These are phyloP conservation scores for Bombylius major DNA, from an alignment of 2,888 invertebrate species.

Conservation along the genomic window DNA sequence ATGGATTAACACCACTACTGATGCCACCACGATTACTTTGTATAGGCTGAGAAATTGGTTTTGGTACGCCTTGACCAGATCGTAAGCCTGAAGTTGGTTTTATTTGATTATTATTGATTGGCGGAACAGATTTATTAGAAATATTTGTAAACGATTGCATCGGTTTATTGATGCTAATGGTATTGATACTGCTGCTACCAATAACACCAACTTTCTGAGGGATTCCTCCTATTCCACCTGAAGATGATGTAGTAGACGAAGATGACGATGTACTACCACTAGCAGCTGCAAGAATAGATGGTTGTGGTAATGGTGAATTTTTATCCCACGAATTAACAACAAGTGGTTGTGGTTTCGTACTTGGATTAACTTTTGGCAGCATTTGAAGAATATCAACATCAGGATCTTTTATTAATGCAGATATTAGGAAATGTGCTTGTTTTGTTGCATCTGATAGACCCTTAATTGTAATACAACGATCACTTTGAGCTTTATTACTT, in stretches of 20 bases:
- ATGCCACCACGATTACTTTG: constrained; percentile 6
- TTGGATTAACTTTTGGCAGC: constrained; percentile 48
- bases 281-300: constrained; percentile 5
- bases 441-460: constrained; percentile 85
- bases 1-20: not conserved
- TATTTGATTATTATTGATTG: not conserved
- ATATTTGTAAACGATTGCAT: not conserved
- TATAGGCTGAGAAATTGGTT: not conserved
- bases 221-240: constrained; percentile 13
- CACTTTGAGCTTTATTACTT: constrained; percentile 75
- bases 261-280: constrained; percentile 14
- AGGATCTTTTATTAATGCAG: constrained; percentile 86
- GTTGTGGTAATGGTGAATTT: constrained; percentile 23
- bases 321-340: constrained; percentile 35
- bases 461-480: constrained; percentile 90
- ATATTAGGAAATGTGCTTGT: constrained; percentile 83
- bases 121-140: not conserved
- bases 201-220: not conserved
- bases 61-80: not conserved
- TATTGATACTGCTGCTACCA: not conserved
- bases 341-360: constrained; percentile 24
- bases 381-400: constrained; percentile 81
- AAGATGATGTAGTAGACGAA: constrained; percentile 23
- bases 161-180: not conserved
- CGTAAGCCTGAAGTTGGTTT: not conserved